Evolutionary conservation across 2,113 vertebrate genomes (phyloP).

Genomic region (Crotalus tigris): DNA sequence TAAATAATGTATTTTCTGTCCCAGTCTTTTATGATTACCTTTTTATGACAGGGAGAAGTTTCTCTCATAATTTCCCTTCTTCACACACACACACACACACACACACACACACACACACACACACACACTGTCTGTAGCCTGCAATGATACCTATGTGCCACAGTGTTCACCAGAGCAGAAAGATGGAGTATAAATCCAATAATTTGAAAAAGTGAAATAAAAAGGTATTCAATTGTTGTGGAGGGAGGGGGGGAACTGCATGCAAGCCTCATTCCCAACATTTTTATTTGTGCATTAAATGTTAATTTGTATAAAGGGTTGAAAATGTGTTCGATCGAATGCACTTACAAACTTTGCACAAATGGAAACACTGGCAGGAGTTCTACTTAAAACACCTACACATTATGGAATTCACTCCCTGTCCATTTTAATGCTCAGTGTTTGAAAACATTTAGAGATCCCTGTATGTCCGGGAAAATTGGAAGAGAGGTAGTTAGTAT

Average conservation of each 20-base stretch:
- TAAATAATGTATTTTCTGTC: neutral
- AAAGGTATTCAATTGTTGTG: neutral
- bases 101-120: neutral
- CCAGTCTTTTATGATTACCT: neutral
- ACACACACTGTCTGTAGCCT: neutral
- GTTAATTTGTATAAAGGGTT: neutral
- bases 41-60: neutral
- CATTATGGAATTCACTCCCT: neutral
- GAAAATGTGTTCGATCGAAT: neutral
- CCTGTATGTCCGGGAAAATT: neutral
- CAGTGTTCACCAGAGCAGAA: neutral
- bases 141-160: neutral
- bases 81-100: neutral
- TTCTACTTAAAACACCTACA: neutral
- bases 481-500: neutral
- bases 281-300: neutral
- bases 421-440: neutral
- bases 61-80: neutral
- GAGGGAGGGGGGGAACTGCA: neutral
- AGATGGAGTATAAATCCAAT: neutral
- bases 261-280: neutral
- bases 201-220: neutral
- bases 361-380: neutral
- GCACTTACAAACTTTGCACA: neutral
- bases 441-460: neutral